A percentile compares a stretch with the other conserved stretches of the same genome.
Conservation (phyloP, 2,797 vertebrate genomes). For the Pempheris klunzingeri region DNA sequence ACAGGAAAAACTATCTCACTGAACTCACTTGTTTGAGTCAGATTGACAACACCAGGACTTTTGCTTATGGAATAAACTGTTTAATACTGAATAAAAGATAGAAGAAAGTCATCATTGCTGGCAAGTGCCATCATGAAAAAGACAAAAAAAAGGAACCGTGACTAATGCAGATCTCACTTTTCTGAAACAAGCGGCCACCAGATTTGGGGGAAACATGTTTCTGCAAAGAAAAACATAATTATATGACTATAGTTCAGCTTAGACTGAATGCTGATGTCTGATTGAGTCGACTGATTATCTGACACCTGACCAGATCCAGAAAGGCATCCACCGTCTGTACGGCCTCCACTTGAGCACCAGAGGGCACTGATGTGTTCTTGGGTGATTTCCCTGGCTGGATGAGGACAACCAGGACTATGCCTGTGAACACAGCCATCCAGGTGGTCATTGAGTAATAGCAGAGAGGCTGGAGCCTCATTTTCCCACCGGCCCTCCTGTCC, state of each 20-base stretch:
- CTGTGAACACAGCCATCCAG: slow-evolving; percentile 65
- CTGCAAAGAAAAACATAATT: too few species aligned
- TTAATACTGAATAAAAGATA: slow-evolving; percentile 43
- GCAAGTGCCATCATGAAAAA: background rate
- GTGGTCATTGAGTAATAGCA: slow-evolving; percentile 88
- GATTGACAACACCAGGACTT: background rate
- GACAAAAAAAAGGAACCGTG: background rate
- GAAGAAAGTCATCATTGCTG: background rate
- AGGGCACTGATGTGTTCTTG: slow-evolving; percentile 40
- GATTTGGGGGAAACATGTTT: slow-evolving; percentile 89
- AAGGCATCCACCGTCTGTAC: slow-evolving; percentile 86
- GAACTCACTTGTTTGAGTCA: background rate
- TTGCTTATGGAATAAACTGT: slow-evolving; percentile 46
- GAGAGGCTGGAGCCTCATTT: slow-evolving; percentile 86
- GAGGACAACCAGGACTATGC: slow-evolving; percentile 58
- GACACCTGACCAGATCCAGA: slow-evolving; percentile 88
- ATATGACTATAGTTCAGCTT: background rate
- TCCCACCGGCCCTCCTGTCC: slow-evolving; percentile 86
- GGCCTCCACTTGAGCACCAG: slow-evolving; percentile 79
- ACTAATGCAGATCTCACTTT: slow-evolving; percentile 82
- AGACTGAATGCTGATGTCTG: too few species aligned
- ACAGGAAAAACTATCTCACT: slow-evolving; percentile 26
- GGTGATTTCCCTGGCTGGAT: slow-evolving; percentile 73
- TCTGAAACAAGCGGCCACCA: slow-evolving; percentile 90
- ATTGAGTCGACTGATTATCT: background rate